Evolutionary conservation across 2,888 invertebrate genomes (phyloP), one percentile per base, ranked within the genome.

Genomic region (Macaria notata): DNA sequence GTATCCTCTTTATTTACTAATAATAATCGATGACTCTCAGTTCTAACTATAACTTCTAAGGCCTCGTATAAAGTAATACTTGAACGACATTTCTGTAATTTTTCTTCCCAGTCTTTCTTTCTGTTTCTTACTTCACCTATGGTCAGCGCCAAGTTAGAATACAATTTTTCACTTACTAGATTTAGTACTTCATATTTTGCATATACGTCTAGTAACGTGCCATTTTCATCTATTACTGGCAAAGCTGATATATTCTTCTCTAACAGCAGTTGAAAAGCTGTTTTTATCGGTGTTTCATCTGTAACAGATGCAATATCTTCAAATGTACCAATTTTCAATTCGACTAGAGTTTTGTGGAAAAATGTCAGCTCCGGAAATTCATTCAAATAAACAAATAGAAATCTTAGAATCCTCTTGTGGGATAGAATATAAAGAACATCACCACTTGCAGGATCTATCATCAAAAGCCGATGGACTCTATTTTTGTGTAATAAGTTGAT

Each of bases 51-150:
- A 88, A 94, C 95, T 88, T 97, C 97, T 95, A 98, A 95, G 80
- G 97, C 94, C 76, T 94, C 93, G 76, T 94, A 95, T 76, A 98
- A 93, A 57, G 96, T 95, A 90, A 98, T 97, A 80, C 95, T 95
- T 80, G 95, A 92, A 86, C 94, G 94, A 92, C 97, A 98, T 84
- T 96, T 97, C 80, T 96, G 96, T 73, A 98, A 96, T 72, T 97
- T 97, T 89, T 98, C 97, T 86, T 97, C 97, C 95, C 96, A 97
- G 92, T 97, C 96, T 88, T 96, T 96, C 79, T 97, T 93, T 86
- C 96, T 96, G 78, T 96, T 95, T 78, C 97, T 95, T 68, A 97
- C 97, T 84, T 97, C 95, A 76, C 95, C 95, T 76, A 98, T 90
- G 31, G 97, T 95, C 70, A 97, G 94, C 80, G 97, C 96, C 80